Evolutionary conservation across 2,797 vertebrate genomes (phyloP).

Genomic region (Decapterus maruadsi): DNA sequence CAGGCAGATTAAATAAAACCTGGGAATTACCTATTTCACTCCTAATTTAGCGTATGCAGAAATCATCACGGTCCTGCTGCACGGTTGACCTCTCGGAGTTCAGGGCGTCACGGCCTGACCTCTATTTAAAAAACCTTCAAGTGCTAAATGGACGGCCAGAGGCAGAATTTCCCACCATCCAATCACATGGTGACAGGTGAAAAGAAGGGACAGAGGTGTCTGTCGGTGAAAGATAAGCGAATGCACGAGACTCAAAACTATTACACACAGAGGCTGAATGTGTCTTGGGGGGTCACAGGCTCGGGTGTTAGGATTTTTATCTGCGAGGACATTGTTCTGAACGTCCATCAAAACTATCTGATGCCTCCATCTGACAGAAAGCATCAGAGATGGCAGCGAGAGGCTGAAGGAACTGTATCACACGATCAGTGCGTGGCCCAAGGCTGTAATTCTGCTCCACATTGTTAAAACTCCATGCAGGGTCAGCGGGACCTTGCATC

Average conservation of each 20-base stretch:
- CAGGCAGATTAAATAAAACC: slow-evolving; percentile 48
- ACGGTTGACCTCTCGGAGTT: slow-evolving; percentile 61
- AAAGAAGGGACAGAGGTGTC: slow-evolving; percentile 57
- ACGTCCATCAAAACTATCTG: slow-evolving; percentile 70
- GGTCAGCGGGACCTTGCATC: slow-evolving; percentile 7
- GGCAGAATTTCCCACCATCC: slow-evolving; percentile 61
- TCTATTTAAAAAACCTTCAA: slow-evolving; percentile 62
- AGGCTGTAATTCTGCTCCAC: slow-evolving; percentile 6
- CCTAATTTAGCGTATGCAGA: slow-evolving; percentile 20
- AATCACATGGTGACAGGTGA: slow-evolving; percentile 63
- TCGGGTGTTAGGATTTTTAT: slow-evolving; percentile 64
- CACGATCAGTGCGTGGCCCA: slow-evolving; percentile 13
- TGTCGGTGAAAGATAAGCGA: slow-evolving; percentile 78
- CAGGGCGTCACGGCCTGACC: slow-evolving; percentile 57
- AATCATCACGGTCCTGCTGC: slow-evolving; percentile 43
- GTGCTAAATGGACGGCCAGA: slow-evolving; percentile 56
- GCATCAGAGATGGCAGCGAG: slow-evolving; percentile 47
- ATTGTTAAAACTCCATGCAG: background rate
- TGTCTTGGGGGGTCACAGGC: slow-evolving; percentile 57
- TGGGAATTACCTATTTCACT: slow-evolving; percentile 32
- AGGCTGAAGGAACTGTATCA: slow-evolving; percentile 35
- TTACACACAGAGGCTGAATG: slow-evolving; percentile 47
- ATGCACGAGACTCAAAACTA: slow-evolving; percentile 47
- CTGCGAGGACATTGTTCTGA: slow-evolving; percentile 67
- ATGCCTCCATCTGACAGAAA: slow-evolving; percentile 56